phyloP scores from a whole-genome alignment of 2,797 vertebrate genomes.

The Gephyroberyx darwinii region DNA sequence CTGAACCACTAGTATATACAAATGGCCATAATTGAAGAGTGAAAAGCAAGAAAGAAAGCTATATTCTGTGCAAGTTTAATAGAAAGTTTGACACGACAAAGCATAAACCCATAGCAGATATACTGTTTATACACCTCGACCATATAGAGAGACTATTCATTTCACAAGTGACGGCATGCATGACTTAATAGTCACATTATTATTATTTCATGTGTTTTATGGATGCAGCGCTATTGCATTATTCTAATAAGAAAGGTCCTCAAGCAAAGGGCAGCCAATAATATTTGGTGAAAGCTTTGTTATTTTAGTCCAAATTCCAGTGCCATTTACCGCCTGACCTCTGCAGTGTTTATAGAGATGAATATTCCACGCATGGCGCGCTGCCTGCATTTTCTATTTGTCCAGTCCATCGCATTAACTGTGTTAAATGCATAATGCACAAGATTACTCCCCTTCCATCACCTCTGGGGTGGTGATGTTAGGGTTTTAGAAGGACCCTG shows the following conservation, averaged over 20 bases:
- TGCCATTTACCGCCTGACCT: conserved; percentile 39
- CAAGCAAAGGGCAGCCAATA: neutral
- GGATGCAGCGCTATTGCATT: neutral
- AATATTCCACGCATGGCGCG: conserved; percentile 43
- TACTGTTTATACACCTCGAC: neutral
- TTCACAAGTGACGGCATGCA: neutral
- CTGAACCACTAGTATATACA: neutral
- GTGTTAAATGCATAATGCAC: conserved; percentile 63
- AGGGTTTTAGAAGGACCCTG: conserved; percentile 49
- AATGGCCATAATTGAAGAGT: neutral
- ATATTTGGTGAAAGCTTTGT: conserved; percentile 23
- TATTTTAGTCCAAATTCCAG: conserved; percentile 22
- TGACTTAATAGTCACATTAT: neutral
- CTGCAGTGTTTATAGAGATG: conserved; percentile 30
- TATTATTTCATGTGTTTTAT: conserved; percentile 2
- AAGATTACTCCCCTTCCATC: conserved; percentile 53
- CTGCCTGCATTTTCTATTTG: conserved; percentile 31
- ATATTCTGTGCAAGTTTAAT: neutral
- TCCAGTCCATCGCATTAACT: conserved; percentile 48
- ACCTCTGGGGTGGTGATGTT: conserved; percentile 44
- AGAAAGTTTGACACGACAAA: neutral
- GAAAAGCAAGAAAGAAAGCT: neutral
- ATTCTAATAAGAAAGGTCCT: conserved; percentile 25
- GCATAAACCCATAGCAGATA: neutral
- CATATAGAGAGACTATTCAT: too few relatives aligned